Evolutionary conservation across 2,113 vertebrate genomes (phyloP).

Genomic region (Poicephalus gulielmi): DNA sequence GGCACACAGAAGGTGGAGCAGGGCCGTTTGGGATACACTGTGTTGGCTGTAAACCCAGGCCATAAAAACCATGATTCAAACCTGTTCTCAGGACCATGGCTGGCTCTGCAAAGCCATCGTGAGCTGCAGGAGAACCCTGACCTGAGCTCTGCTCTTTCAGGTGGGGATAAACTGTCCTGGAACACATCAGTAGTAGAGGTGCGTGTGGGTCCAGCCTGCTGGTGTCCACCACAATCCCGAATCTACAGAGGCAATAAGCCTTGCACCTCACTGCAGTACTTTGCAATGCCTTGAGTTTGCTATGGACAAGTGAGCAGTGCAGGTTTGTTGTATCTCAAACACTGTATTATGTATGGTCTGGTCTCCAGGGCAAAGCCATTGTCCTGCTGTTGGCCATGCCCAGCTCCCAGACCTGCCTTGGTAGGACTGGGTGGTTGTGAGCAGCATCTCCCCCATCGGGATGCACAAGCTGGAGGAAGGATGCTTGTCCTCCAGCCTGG

Average conservation of each 20-base stretch:
- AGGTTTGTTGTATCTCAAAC: background rate
- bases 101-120: accelerated
- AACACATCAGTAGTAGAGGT: background rate
- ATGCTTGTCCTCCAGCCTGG: background rate
- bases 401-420: background rate
- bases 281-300: background rate
- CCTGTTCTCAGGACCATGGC: background rate
- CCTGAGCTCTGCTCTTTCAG: background rate
- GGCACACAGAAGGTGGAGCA: background rate
- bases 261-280: background rate
- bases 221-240: background rate
- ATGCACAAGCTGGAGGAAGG: background rate
- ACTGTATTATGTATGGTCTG: background rate
- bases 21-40: accelerated
- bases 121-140: background rate
- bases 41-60: background rate
- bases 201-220: accelerated
- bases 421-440: background rate
- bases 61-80: accelerated
- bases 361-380: background rate
- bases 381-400: background rate
- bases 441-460: background rate
- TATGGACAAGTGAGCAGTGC: background rate
- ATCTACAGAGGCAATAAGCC: background rate
- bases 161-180: background rate